Percentiles rank a stretch among this genome's conserved stretches.
phyloP scores from a whole-genome alignment of 2,888 invertebrate genomes.

The Thalpophila matura region DNA sequence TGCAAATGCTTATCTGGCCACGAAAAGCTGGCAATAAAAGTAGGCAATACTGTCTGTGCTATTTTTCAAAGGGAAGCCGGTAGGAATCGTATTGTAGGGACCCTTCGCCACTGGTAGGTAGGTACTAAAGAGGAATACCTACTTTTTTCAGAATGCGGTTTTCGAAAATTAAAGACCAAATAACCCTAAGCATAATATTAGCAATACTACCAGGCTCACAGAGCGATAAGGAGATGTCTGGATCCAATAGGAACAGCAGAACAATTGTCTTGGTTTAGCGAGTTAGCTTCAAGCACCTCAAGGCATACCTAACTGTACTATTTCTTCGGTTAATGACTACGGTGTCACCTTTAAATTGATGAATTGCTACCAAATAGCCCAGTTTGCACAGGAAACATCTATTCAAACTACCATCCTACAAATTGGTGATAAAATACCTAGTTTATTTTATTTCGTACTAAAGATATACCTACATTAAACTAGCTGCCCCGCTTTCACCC shows the following conservation, averaged over 20 bases:
- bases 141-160: no score
- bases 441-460: constrained; percentile 14
- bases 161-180: no score
- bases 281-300: constrained; percentile 20
- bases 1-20: no score
- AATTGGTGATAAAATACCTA: constrained; percentile 23
- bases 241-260: background rate
- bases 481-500: no score
- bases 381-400: constrained; percentile 32
- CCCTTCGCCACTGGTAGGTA: no score
- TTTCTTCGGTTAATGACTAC: constrained; percentile 42
- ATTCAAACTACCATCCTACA: constrained; percentile 27
- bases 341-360: constrained; percentile 46
- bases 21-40: no score
- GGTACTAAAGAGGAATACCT: no score
- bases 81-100: no score
- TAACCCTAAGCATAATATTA: background rate
- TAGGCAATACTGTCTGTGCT: no score
- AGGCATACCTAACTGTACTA: constrained; percentile 49
- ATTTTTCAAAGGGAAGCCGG: no score
- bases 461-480: no score
- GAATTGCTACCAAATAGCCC: constrained; percentile 32
- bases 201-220: background rate
- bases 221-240: background rate
- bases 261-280: constrained; percentile 32